Base-by-base conservation (phyloP, 1,140 invertebrate genomes). In the Coboldia fuscipes region DNA sequence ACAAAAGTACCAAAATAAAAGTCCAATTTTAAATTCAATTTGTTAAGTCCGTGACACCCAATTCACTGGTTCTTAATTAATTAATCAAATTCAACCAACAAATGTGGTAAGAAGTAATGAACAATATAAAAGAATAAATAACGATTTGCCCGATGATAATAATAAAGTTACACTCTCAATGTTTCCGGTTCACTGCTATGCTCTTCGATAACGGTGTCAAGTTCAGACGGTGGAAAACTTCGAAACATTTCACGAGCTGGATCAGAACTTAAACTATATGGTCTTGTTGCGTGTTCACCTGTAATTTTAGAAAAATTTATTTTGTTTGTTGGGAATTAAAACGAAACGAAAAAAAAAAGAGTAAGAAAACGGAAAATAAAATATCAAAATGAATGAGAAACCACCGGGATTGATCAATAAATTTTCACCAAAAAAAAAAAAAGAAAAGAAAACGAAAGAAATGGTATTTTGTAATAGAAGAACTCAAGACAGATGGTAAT, bases 141-240 rank as follows among this genome's bases (percentile, higher is more conserved):
- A n/a, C n/a, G n/a, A n/a, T n/a, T n/a, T n/a, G n/a, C n/a, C n/a
- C n/a, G n/a, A n/a, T n/a, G n/a, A n/a, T n/a, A n/a, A n/a, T n/a
- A n/a, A n/a, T n/a, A n/a, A n/a, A n/a, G n/a, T n/a, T n/a, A n/a
- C n/a, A n/a, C n/a, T n/a, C n/a, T n/a, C n/a, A n/a, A n/a, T n/a
- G n/a, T n/a, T 48, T 83, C 76, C 7, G 72, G 70, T 48, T 81
- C 77, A 3, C 58, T 61, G 21, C 64, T 65, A 38, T 73, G 64
- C 46, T 82, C 79, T 49, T 83, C 79, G 12, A 82, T 61, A 9
- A 82, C 79, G 0, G 79, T 83, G 47, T 80, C 78, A 42, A 82
- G 56, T 48, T 83, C 77, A 21, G 78, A 48, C 1, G 72, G 69
- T 9, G 75, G 72, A 38, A 77, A 75, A 13, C 66, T 65, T 41